Conservation (phyloP, 2,113 vertebrate species). For the Melanocharis versteri region DNA sequence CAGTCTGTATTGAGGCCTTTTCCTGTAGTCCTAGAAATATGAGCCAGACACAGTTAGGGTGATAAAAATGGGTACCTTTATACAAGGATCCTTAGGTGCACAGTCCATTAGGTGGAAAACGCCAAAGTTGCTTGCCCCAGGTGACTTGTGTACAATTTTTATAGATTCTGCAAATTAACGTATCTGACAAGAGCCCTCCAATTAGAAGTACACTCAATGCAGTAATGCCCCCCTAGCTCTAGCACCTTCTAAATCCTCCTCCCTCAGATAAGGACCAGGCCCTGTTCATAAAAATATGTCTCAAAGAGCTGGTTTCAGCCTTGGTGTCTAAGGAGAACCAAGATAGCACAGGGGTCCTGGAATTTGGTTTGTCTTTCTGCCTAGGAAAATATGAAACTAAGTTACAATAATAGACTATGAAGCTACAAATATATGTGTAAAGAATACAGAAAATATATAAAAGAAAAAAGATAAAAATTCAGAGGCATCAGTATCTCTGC, state of each 20-base stretch:
- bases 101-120: background rate
- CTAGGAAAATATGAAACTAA: background rate
- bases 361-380: background rate
- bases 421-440: background rate
- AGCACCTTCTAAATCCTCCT: background rate
- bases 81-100: background rate
- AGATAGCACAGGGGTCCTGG: background rate
- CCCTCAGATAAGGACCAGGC: background rate
- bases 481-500: background rate
- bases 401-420: background rate
- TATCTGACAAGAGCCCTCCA: background rate
- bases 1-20: background rate
- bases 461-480: background rate
- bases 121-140: rapidly evolving
- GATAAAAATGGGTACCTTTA: background rate
- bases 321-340: background rate
- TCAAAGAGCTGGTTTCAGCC: background rate
- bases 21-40: background rate
- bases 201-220: background rate
- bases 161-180: background rate
- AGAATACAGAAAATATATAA: background rate
- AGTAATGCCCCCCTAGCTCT: background rate
- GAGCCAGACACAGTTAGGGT: background rate
- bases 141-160: background rate
- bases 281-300: background rate